A percentile compares a stretch with the other conserved stretches of the same genome.
Evolutionary conservation across 2,888 invertebrate species (phyloP).

Genomic region (Macaria liturata): DNA sequence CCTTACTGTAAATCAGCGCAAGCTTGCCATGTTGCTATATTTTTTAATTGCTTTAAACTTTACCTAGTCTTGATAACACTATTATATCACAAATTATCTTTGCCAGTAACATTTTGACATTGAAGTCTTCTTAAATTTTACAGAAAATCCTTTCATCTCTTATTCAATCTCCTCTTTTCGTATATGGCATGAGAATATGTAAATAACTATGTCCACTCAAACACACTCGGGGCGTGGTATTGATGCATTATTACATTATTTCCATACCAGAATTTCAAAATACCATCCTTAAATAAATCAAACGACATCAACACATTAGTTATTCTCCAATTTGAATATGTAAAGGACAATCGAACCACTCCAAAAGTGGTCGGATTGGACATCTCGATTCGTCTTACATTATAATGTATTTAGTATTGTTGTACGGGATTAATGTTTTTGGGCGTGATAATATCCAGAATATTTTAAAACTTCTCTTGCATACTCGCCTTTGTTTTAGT

Average conservation of each 20-base stretch:
- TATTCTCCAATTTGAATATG: constrained; percentile 57
- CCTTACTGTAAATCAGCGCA: constrained; percentile 22
- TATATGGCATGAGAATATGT: constrained; percentile 8
- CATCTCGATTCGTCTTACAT: constrained; percentile 65
- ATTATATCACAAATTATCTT: no score
- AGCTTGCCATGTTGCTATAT: background rate
- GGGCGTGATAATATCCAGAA: background rate
- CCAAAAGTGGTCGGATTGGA: constrained; percentile 70
- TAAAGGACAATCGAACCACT: constrained; percentile 57
- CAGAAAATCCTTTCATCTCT: no score
- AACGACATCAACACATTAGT: constrained; percentile 59
- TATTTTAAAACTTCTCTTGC: background rate
- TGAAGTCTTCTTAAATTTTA: no score
- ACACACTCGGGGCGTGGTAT: constrained; percentile 34
- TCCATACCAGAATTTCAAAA: constrained; percentile 42
- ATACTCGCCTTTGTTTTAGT: no score
- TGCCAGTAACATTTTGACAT: no score
- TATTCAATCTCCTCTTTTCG: no score
- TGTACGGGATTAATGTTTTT: constrained; percentile 34
- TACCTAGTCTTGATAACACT: background rate
- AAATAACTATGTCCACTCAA: constrained; percentile 8
- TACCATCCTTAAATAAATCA: constrained; percentile 58
- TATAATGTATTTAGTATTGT: constrained; percentile 53
- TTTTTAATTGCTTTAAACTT: background rate
- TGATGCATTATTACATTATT: constrained; percentile 41